Base-by-base conservation (phyloP, 1,140 invertebrate genomes). In the Diploscapter pachys region DNA sequence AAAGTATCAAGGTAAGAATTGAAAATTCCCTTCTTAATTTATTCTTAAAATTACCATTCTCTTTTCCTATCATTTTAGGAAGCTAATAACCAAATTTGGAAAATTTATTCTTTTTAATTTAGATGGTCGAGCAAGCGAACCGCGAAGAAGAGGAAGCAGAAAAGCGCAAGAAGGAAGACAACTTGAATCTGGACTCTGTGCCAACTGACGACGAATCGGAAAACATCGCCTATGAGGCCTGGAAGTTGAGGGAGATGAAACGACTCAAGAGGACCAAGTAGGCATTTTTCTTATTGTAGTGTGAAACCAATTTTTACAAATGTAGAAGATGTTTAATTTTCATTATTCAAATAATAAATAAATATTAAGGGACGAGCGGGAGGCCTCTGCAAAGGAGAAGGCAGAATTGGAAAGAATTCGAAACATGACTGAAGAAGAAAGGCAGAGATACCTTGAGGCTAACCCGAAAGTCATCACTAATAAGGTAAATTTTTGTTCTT, bases 131-230 rank as follows among this genome's bases (percentile, higher is more conserved):
- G 2, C 8, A 69, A 11, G 54, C 65, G 4, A 4, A 49, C 6
- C 48, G 54, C 50, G 71, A 72, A 48, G 75, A 76, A 51, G 62
- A 72, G 49, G 69, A 59, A 66, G 68, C 90, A 81, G 87, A 91
- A 62, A 92, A 91, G 54, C 93, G 96, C 83, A 93, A 96, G 78
- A 87, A 92, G 77, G 88, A 86, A 72, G 82, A 85, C 57, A 75
- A 65, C 49, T 71, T 76, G 4, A 84, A 88, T 67, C 88, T 95
- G n/a, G 90, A 93, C 79, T 92, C 94, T 83, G 91, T 99, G 2
- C 91, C 92, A 83, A 98, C 96, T 0, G 96, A 97, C 85, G 96
- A 99, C 87, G 97, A 99, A 85, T 95, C 97, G 84, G 96, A 99
- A 86, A 90, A 96, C 4, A 73, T 86, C 52, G 95, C 95, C 82